Conservation (phyloP, 2,113 vertebrate species). For the Holacanthus passer region DNA sequence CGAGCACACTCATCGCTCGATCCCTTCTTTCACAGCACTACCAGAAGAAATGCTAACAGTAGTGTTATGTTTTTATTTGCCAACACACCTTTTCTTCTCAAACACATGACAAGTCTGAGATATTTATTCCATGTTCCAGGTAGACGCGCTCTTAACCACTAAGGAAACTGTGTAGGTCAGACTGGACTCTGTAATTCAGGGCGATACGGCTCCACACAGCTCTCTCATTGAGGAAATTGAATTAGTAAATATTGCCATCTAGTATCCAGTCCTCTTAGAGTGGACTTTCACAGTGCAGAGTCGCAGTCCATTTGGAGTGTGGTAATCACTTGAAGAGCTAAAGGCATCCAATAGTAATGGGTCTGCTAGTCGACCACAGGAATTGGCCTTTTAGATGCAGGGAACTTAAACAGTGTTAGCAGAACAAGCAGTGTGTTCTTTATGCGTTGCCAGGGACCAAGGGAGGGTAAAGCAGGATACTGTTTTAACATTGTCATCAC, state of each 20-base stretch:
- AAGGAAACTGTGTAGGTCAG: conserved; percentile 33
- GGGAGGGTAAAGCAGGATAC: conserved; percentile 45
- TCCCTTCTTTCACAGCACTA: conserved; percentile 51
- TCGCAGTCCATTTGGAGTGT: conserved; percentile 43
- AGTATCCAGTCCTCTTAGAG: conserved; percentile 2
- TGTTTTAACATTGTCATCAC: conserved; percentile 25
- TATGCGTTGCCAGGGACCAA: conserved; percentile 80
- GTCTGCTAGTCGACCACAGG: conserved; percentile 59
- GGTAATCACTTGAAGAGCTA: conserved; percentile 60
- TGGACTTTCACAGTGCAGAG: conserved; percentile 35
- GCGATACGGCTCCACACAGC: conserved; percentile 6
- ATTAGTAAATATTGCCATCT: conserved; percentile 30
- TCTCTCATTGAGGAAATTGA: not conserved
- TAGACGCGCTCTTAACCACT: conserved; percentile 57
- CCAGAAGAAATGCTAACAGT: conserved; percentile 68
- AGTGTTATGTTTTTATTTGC: conserved; percentile 67
- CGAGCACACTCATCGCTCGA: conserved; percentile 28
- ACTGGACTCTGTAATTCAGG: conserved; percentile 17
- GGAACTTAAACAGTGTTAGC: conserved; percentile 87
- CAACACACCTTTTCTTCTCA: conserved; percentile 60
- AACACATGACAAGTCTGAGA: conserved; percentile 49
- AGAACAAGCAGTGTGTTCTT: conserved; percentile 80
- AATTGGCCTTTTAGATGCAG: conserved; percentile 78
- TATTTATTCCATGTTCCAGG: conserved; percentile 66
- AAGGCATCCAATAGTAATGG: conserved; percentile 63